Evolutionary conservation across 2,113 vertebrate genomes (phyloP).

Genomic region (Oceanodroma tethys): DNA sequence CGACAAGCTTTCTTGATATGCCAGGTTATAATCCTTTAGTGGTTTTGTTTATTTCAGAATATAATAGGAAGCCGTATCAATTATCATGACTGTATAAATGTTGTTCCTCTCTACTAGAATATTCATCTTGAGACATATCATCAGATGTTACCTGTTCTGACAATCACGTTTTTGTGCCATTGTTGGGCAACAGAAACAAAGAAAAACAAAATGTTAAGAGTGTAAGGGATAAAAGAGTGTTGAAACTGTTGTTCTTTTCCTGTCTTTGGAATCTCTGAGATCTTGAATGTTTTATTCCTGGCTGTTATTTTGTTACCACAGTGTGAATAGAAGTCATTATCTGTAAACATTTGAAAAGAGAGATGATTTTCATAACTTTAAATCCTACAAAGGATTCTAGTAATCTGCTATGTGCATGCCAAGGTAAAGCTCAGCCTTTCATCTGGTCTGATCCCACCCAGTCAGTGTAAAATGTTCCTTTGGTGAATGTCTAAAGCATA

Average conservation of each 20-base stretch:
- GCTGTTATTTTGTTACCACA: slow-evolving; percentile 47
- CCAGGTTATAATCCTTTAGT: slow-evolving; percentile 44
- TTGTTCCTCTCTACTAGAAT: slow-evolving; percentile 55
- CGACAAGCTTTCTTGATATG: slow-evolving; percentile 56
- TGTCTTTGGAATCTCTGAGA: slow-evolving; percentile 50
- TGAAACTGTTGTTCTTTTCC: slow-evolving; percentile 43
- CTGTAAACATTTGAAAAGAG: slow-evolving; percentile 35
- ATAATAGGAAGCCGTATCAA: slow-evolving; percentile 62
- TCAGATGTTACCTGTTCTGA: slow-evolving; percentile 64
- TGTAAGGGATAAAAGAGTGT: slow-evolving; percentile 63
- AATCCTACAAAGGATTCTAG: slow-evolving; percentile 57
- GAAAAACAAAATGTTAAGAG: slow-evolving; percentile 60
- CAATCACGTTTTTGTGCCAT: slow-evolving; percentile 49
- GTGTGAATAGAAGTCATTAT: slow-evolving; percentile 58
- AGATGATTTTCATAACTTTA: slow-evolving; percentile 61
- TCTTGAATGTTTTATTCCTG: slow-evolving; percentile 52
- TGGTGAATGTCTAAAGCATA: slow-evolving; percentile 43
- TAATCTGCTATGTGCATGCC: slow-evolving; percentile 34
- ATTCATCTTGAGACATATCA: slow-evolving; percentile 45
- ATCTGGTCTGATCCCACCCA: slow-evolving; percentile 65
- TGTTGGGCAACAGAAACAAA: slow-evolving; percentile 64
- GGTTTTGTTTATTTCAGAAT: slow-evolving; percentile 59
- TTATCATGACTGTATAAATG: slow-evolving; percentile 54
- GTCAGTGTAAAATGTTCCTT: slow-evolving; percentile 53
- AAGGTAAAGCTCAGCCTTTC: slow-evolving; percentile 44